phyloP scores from a whole-genome alignment of 1,140 invertebrate genomes.

The Eupristina koningsbergeri region DNA sequence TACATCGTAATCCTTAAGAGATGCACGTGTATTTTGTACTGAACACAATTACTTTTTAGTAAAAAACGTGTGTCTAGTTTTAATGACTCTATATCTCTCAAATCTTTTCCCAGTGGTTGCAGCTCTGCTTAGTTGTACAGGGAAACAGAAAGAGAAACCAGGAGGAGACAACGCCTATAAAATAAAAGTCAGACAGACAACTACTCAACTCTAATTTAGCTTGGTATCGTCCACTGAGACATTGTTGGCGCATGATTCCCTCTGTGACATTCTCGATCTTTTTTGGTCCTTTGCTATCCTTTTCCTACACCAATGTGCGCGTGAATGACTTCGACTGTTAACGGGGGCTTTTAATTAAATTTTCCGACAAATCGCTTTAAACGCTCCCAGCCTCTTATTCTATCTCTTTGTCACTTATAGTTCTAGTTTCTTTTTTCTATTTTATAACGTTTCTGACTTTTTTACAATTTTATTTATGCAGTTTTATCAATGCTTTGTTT shows the following conservation, averaged over 20 bases:
- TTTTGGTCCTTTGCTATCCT: neutral
- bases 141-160: too few relatives aligned
- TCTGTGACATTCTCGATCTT: neutral
- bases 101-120: too few relatives aligned
- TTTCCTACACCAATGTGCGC: neutral
- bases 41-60: too few relatives aligned
- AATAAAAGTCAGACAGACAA: neutral
- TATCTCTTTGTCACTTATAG: slow-evolving; percentile 50
- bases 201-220: slow-evolving; percentile 26
- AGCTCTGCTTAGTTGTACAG: too few relatives aligned
- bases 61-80: too few relatives aligned
- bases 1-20: too few relatives aligned
- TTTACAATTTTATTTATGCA: neutral
- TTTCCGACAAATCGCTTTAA: slow-evolving; percentile 39
- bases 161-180: too few relatives aligned
- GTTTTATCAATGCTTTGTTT: too few relatives aligned
- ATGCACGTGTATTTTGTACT: too few relatives aligned
- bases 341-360: slow-evolving; percentile 51
- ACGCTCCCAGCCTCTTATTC: neutral
- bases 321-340: slow-evolving; percentile 34
- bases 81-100: too few relatives aligned
- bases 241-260: slow-evolving; percentile 8
- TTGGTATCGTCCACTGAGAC: slow-evolving; percentile 11
- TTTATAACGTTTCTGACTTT: neutral
- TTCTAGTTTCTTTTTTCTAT: slow-evolving; percentile 23